Percentiles rank a stretch among this genome's conserved stretches.
Evolutionary conservation across 2,888 invertebrate species (phyloP).

Genomic region (Noctua janthe): DNA sequence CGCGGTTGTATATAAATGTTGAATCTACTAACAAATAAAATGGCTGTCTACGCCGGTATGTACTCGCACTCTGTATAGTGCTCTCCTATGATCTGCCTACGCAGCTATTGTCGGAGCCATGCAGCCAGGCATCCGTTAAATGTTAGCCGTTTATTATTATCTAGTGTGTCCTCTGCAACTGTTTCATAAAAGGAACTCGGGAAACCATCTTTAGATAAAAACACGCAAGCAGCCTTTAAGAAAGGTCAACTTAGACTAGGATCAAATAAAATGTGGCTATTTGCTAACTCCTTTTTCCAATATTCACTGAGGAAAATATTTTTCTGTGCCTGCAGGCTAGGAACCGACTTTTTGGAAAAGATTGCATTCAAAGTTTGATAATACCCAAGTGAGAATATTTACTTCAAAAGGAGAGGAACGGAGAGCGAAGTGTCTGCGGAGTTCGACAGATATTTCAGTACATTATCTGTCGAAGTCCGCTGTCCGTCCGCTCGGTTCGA

Average conservation of each 20-base stretch:
- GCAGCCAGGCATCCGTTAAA: slow-evolving; percentile 54
- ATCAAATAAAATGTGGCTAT: neutral
- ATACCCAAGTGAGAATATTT: neutral
- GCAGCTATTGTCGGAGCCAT: slow-evolving; percentile 50
- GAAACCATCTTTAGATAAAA: slow-evolving; percentile 23
- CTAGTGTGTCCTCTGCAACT: slow-evolving; percentile 30
- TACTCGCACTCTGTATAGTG: slow-evolving; percentile 1
- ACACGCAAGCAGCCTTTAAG: neutral
- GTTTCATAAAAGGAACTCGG: slow-evolving; percentile 32
- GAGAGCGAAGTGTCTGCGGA: neutral
- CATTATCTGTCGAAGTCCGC: neutral
- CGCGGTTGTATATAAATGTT: slow-evolving; percentile 3
- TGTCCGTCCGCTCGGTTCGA: neutral
- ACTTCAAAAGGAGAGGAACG: neutral
- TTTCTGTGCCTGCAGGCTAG: neutral
- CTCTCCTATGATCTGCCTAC: slow-evolving; percentile 61
- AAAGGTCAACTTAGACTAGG: slow-evolving; percentile 9
- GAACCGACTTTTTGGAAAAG: neutral
- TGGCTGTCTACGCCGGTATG: slow-evolving; percentile 5
- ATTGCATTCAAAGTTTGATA: neutral
- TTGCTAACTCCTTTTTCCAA: neutral
- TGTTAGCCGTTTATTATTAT: slow-evolving; percentile 60
- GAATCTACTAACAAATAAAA: slow-evolving; percentile 31
- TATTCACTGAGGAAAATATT: neutral
- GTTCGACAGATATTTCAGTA: neutral